A percentile compares a stretch with the other conserved stretches of the same genome.
phyloP scores from a whole-genome alignment of 2,888 invertebrate genomes.

The Argynnis bischoffii region DNA sequence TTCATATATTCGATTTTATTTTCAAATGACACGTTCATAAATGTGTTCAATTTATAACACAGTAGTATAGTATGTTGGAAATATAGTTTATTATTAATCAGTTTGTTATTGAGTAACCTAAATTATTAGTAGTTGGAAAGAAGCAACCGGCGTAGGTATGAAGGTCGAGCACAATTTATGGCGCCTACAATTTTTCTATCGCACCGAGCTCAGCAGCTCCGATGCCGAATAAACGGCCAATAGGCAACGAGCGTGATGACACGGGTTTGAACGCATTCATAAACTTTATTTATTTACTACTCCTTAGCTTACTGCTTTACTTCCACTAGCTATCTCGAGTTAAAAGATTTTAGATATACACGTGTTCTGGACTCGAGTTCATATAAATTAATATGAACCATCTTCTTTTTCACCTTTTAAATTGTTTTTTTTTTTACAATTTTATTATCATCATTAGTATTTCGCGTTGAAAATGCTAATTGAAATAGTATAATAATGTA shows the following conservation, averaged over 20 bases:
- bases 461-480: too few species aligned
- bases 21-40: too few species aligned
- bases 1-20: too few species aligned
- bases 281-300: constrained; percentile 26
- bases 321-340: not conserved
- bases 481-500: too few species aligned
- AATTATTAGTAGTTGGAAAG: constrained; percentile 26
- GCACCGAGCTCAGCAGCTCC: constrained; percentile 10
- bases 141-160: constrained; percentile 35
- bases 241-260: constrained; percentile 22
- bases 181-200: constrained; percentile 42
- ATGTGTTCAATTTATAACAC: not conserved
- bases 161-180: constrained; percentile 46
- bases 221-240: constrained; percentile 23
- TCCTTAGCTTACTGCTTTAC: constrained; percentile 2
- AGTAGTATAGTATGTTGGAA: constrained; percentile 1
- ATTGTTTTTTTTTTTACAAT: too few species aligned
- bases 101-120: constrained; percentile 29
- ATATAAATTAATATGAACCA: too few species aligned
- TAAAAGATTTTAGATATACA: not conserved
- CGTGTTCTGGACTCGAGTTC: not conserved
- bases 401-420: too few species aligned
- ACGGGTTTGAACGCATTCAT: constrained; percentile 27
- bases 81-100: constrained; percentile 22
- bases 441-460: too few species aligned